Evolutionary conservation across 2,888 invertebrate species (phyloP), one percentile per base, ranked within the genome.

Genomic region (Pelosia muscerda): DNA sequence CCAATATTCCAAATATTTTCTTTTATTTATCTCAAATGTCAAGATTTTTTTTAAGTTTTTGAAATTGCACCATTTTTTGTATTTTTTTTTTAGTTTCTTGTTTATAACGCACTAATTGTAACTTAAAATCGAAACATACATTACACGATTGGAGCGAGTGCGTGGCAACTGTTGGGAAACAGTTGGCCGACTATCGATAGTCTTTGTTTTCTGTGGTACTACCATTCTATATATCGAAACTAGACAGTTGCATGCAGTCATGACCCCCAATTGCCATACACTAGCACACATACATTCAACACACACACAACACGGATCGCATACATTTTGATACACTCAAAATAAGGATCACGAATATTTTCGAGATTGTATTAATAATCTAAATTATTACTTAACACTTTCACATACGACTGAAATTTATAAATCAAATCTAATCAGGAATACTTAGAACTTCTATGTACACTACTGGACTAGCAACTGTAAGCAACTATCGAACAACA

Each of bases 51-150:
- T 62, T 61, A 60, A 73, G 63, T 19, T 72, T 79, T 76, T 67
- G n/a, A 72, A 78, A 81, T 81, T 81, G 79, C 79, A 80, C 81
- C 76, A 68, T 78, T 81, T 81, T 77, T 75, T 66, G 55, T 26
- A 28, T 63, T 74, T 78, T 79, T 81, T 81, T 75, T 66, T 73
- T 72, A 66, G 72, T 66, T 74, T 69, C 68, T 69, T 71, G 59
- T 75, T 28, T 66, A 25, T 60, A 56, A 69, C 65, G 56, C 65
- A 72, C 68, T 68, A 66, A 65, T 66, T 74, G 65, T 64, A 75
- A 76, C 79, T 74, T 76, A 72, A 63, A 25, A 57, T 75, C 60
- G 58, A 73, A 70, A 71, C 77, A 79, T 80, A 75, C 78, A 70
- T 67, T 54, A 25, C 57, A 71, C 62, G 71, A 59, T 57, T 31